Evolutionary conservation across 2,113 vertebrate genomes (phyloP).

Genomic region (Semicossyphus pulcher): DNA sequence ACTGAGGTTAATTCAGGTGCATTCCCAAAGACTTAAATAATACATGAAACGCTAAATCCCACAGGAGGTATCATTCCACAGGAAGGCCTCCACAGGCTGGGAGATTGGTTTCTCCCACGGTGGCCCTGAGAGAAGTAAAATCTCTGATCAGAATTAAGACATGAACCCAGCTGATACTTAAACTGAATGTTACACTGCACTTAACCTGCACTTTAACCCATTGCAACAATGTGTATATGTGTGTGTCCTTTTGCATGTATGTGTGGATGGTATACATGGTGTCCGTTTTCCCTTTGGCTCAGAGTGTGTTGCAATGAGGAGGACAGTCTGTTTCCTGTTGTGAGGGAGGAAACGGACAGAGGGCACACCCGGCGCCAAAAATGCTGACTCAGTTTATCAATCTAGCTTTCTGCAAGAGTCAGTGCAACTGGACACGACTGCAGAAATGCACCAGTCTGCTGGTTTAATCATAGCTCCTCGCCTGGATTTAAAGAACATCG

Average conservation of each 20-base stretch:
- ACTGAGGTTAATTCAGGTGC: constrained; percentile 53
- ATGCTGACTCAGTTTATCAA: constrained; percentile 78
- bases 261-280: background rate
- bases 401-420: constrained; percentile 70
- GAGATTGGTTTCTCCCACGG: constrained; percentile 46
- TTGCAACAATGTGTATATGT: background rate
- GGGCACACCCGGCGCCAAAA: constrained; percentile 45
- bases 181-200: constrained; percentile 31
- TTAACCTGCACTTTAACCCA: constrained; percentile 3
- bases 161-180: constrained; percentile 42
- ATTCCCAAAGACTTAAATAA: constrained; percentile 73
- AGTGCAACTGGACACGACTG: constrained; percentile 73
- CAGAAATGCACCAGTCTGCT: constrained; percentile 50
- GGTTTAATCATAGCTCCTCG: constrained; percentile 60
- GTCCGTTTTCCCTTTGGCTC: background rate
- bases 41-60: constrained; percentile 74
- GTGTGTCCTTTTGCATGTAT: background rate
- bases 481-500: constrained; percentile 48
- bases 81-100: constrained; percentile 45
- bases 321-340: constrained; percentile 72
- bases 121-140: constrained; percentile 27
- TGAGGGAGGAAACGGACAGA: constrained; percentile 63
- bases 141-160: constrained; percentile 40
- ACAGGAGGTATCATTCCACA: constrained; percentile 66
- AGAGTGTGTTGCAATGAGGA: constrained; percentile 48